phyloP scores from a whole-genome alignment of 2,797 vertebrate genomes.

The Karalla daura region DNA sequence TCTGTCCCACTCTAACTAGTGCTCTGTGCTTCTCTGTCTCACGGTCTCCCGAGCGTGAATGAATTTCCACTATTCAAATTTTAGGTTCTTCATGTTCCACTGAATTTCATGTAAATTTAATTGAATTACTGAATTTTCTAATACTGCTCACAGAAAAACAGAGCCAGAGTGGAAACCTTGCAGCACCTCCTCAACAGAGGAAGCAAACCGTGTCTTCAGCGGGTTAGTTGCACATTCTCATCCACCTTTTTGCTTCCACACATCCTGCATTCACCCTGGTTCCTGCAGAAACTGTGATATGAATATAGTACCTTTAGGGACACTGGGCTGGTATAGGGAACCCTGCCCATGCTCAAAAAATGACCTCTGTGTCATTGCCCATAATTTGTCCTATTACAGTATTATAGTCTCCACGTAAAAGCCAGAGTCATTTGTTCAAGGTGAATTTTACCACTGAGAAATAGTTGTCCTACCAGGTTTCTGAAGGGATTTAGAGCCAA shows the following conservation, averaged over 20 bases:
- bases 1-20: too few species aligned
- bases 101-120: neutral
- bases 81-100: neutral
- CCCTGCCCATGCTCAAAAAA: conserved; percentile 30
- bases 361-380: conserved; percentile 32
- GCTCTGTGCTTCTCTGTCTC: too few species aligned
- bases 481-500: conserved; percentile 67
- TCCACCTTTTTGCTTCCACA: neutral
- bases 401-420: conserved; percentile 34
- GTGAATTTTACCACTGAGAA: conserved; percentile 67
- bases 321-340: conserved; percentile 28
- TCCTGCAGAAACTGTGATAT: conserved; percentile 20
- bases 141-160: too few species aligned
- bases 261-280: neutral
- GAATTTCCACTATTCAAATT: too few species aligned
- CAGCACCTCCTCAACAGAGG: too few species aligned
- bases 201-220: too few species aligned
- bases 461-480: conserved; percentile 55
- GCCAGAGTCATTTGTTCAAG: conserved; percentile 59
- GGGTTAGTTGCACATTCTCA: neutral
- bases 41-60: too few species aligned
- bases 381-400: conserved; percentile 33
- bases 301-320: conserved; percentile 18
- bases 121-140: too few species aligned
- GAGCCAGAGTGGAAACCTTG: too few species aligned